Percentiles rank a stretch among this genome's conserved stretches.
Conservation (phyloP, 2,888 invertebrate species). For the Acleris laterana region DNA sequence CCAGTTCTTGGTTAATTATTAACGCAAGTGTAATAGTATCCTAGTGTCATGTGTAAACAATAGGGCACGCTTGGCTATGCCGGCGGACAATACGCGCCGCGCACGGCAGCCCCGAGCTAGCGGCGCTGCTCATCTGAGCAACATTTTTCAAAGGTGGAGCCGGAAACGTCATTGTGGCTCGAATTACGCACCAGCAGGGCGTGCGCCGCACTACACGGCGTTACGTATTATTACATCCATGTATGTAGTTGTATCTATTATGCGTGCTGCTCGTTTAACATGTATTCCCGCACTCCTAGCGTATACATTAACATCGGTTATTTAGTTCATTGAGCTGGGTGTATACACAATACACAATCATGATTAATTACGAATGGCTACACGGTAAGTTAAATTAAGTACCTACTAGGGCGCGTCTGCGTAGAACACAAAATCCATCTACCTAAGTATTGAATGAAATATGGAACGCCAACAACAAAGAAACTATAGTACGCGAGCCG, state of each 20-base stretch:
- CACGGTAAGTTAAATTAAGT: too few relatives aligned
- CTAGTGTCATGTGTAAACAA: background rate
- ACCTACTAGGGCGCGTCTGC: too few relatives aligned
- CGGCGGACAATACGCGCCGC: slow-evolving; percentile 27
- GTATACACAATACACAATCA: too few relatives aligned
- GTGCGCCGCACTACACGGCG: background rate
- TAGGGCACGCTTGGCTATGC: slow-evolving; percentile 2
- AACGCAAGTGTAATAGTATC: background rate
- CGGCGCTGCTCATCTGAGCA: background rate
- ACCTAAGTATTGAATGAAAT: too few relatives aligned
- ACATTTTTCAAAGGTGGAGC: slow-evolving; percentile 50
- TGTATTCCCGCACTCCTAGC: background rate
- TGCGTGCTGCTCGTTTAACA: background rate
- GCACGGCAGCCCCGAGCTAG: slow-evolving; percentile 26
- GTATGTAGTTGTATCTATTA: slow-evolving; percentile 1
- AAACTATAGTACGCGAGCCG: too few relatives aligned
- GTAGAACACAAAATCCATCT: too few relatives aligned
- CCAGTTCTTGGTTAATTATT: too few relatives aligned
- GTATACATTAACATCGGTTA: too few relatives aligned
- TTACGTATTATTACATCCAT: background rate
- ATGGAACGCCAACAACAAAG: too few relatives aligned
- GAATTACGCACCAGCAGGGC: slow-evolving; percentile 21
- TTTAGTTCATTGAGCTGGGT: too few relatives aligned
- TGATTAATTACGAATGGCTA: too few relatives aligned
- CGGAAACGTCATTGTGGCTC: slow-evolving; percentile 55